phyloP scores from a whole-genome alignment of 2,888 invertebrate species.

The Acutogordius australiensis region DNA sequence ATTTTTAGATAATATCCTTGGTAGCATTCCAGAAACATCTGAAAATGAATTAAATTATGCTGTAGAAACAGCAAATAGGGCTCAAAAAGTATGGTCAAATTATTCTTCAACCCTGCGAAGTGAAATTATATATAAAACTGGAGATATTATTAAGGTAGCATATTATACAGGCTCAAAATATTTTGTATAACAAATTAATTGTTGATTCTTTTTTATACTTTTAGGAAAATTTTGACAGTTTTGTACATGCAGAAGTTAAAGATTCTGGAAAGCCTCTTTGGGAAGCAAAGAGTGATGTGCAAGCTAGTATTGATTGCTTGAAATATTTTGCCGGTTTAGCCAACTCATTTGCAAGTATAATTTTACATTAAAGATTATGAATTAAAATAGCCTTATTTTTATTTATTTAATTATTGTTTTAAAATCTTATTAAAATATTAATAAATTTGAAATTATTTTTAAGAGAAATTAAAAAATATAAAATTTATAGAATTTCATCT shows the following conservation, averaged over 20 bases:
- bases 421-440: not conserved
- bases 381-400: conserved; percentile 12
- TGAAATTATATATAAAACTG: conserved; percentile 5
- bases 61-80: not conserved
- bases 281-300: conserved; percentile 29
- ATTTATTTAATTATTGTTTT: not conserved
- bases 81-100: not conserved
- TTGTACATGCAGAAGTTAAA: conserved; percentile 24
- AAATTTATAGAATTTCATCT: too few relatives aligned
- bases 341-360: conserved; percentile 17
- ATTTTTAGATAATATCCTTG: not conserved
- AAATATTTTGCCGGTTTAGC: conserved; percentile 29
- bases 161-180: too few relatives aligned
- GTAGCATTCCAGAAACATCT: conserved; percentile 2
- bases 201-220: too few relatives aligned
- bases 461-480: too few relatives aligned
- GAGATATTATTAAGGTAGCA: not conserved
- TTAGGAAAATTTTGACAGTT: conserved; percentile 22
- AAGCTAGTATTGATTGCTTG: conserved; percentile 29
- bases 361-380: conserved; percentile 9
- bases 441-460: not conserved
- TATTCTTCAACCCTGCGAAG: not conserved
- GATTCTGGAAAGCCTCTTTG: conserved; percentile 32
- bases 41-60: conserved; percentile 4
- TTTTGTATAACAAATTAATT: too few relatives aligned